Conservation (phyloP, 2,113 vertebrate species). For the Salvelinus sp. region DNA sequence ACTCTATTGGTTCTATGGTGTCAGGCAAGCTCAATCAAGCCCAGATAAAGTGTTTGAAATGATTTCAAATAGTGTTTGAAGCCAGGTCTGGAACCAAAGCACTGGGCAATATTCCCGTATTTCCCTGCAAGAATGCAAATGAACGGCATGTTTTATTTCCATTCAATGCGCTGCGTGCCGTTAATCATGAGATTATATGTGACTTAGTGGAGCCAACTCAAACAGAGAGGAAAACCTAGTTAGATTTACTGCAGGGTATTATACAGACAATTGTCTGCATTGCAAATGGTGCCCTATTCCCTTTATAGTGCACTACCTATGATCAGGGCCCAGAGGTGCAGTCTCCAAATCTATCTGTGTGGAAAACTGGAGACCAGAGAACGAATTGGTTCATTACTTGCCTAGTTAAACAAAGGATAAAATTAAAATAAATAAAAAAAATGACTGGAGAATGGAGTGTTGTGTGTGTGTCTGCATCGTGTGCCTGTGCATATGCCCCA, state of each 20-base stretch:
- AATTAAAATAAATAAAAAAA: no score
- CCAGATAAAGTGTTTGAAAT: conserved; percentile 3
- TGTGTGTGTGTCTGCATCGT: no score
- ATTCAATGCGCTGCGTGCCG: conserved; percentile 12
- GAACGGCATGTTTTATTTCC: conserved; percentile 45
- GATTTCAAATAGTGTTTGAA: no score
- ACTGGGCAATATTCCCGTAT: neutral
- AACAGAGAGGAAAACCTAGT: conserved; percentile 20
- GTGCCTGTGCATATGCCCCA: no score
- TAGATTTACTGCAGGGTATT: conserved; percentile 23
- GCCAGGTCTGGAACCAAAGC: no score
- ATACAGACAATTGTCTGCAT: no score
- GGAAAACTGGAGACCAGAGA: neutral
- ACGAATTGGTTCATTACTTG: neutral
- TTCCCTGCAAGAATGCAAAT: conserved; percentile 21
- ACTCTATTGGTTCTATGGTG: no score
- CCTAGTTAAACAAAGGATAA: neutral
- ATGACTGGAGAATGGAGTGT: conserved; percentile 6
- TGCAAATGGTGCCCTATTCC: no score
- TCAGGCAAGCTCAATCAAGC: no score
- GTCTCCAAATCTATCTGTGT: no score
- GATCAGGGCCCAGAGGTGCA: no score
- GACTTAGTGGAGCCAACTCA: conserved; percentile 33
- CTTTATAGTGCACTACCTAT: no score
- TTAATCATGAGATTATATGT: conserved; percentile 33